Evolutionary conservation across 2,797 vertebrate species (phyloP).

Genomic region (Intellagama lesueurii): DNA sequence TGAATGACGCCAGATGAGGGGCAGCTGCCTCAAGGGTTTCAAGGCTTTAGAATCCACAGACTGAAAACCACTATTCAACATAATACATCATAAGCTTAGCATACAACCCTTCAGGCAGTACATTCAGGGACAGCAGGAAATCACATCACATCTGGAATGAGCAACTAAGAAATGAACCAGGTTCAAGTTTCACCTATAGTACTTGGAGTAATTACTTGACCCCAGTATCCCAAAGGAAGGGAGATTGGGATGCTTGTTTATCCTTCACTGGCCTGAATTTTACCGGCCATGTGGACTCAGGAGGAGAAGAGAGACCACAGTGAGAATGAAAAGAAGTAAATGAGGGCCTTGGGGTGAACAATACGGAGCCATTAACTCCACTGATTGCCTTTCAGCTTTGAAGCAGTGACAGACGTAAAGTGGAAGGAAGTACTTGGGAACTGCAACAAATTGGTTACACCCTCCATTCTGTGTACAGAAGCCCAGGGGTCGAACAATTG

Average conservation of each 20-base stretch:
- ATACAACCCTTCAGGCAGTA: neutral
- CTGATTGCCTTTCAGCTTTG: slow-evolving; percentile 70
- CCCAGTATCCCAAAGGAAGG: slow-evolving; percentile 10
- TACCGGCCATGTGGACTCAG: slow-evolving; percentile 53
- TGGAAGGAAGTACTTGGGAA: slow-evolving; percentile 59
- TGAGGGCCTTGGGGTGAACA: slow-evolving; percentile 72
- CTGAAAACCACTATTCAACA: neutral
- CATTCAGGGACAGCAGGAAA: neutral
- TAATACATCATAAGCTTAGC: neutral
- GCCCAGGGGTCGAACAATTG: neutral
- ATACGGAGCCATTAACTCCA: slow-evolving; percentile 63
- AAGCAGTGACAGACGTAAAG: slow-evolving; percentile 60
- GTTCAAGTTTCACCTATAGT: neutral
- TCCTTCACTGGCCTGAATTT: slow-evolving; percentile 57
- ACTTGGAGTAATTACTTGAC: slow-evolving; percentile 54
- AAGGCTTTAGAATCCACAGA: neutral
- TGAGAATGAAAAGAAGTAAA: slow-evolving; percentile 68
- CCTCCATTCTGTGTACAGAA: neutral
- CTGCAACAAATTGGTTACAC: slow-evolving; percentile 5
- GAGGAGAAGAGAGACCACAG: slow-evolving; percentile 58
- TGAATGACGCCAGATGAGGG: neutral
- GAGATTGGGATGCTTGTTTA: slow-evolving; percentile 20
- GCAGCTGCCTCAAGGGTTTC: neutral
- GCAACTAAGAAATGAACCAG: neutral
- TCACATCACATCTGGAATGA: neutral